Evolutionary conservation across 2,888 invertebrate species (phyloP), one percentile per base, ranked within the genome.

Genomic region (Pimpla rufipes): DNA sequence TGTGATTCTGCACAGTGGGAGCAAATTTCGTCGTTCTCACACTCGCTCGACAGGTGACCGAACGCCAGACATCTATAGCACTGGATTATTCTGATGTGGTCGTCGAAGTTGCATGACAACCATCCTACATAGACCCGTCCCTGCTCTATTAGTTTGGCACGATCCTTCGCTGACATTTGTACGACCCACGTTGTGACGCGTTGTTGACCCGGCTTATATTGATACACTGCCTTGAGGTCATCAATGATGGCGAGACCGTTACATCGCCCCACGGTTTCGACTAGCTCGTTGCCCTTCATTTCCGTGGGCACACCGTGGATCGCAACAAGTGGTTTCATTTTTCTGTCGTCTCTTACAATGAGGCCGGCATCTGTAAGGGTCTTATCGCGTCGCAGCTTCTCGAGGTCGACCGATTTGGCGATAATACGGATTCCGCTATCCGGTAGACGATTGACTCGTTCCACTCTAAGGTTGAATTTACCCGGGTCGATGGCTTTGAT

Each of bases 51-150:
- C 0, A 52, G 7, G 37, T 68, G 75, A 0, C 75, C 75, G 23
- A 75, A 55, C 1, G n/a, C 75, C 0, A 75, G 40, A 11, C 66
- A 75, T 2, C 13, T 5, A 21, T 8, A 71, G 23, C 71, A 68
- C 18, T 68, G 50, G 10, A 45, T 1, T 1, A 68, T 13, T 0
- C 3, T 4, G 1, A 68, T 93, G 8, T 75, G 71, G n/a, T 81
- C 73, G 10, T 62, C 47, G 7, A 79, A 55, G 0, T 45, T 7
- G 42, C 79, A 79, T 0, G 79, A 40, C 0, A 13, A n/a, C 62
- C 62, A 79, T 1, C 45, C 42, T 0, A 64, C 66, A 11, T 79
- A 79, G 1, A 66, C 57, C 7, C 66, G n/a, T 1, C 50, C 62
- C 13, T 79, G 70, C 29, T 16, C 42, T 1, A 73, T 0, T 0